Base-by-base conservation (phyloP, 2,888 invertebrate genomes). In the Scotopteryx bipunctaria region DNA sequence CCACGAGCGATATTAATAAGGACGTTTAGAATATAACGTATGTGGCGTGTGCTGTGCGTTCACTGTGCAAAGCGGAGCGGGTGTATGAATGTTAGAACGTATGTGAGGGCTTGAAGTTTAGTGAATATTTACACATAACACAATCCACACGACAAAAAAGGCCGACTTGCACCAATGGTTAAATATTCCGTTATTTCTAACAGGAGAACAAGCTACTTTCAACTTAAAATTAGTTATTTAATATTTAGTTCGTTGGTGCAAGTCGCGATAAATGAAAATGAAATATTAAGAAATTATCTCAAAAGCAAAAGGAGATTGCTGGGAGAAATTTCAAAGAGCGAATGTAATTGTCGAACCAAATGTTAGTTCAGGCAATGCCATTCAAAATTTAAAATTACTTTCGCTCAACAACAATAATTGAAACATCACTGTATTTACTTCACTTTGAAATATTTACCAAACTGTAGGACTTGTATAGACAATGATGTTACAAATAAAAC, bases 21-120 rank as follows among this genome's bases (percentile, higher is more conserved):
- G 78, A 76, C 81, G 79, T 80, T 77, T 64, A 73, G 74, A 75
- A 64, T 67, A 71, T 71, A 38, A 31, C 16, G 1, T 66, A 72
- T 71, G 86, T 83, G 87, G 86, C 86, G 72, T 78, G 79, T 83
- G 84, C 76, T 69, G 82, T 84, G 85, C 76, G 76, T 74, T 70
- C 63, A 66, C 49, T 66, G 73, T 79, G 83, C 78, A 66, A 83
- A 82, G 82, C 82, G 69, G 72, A 82, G 82, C 82, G 69, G 72
- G 73, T 67, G 78, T 75, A 82, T 78, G 69, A 60, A 71, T 76
- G 82, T 82, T 81, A 81, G 67, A 65, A 57, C 23, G 52, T 55
- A 44, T 57, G 66, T 68, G 62, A 56, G 55, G 44, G 64, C 60
- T 56, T 56, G 38, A 46, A 47, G 59, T 57, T 64, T 53, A 63